phyloP scores from a whole-genome alignment of 2,113 vertebrate genomes.

The Nettapus auritus region DNA sequence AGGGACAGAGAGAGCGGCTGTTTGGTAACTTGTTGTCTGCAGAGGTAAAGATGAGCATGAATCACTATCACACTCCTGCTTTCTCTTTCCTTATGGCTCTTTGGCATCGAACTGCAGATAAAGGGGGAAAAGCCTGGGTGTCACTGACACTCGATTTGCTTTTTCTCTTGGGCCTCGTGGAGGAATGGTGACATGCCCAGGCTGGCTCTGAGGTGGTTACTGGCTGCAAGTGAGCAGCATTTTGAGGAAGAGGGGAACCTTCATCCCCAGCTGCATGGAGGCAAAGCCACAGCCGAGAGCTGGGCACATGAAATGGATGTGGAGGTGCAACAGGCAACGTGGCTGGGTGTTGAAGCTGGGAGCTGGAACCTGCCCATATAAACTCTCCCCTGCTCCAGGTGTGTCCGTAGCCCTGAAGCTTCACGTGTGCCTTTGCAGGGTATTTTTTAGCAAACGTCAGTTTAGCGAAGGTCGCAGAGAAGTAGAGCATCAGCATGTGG shows the following conservation, averaged over 20 bases:
- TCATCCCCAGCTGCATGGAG: neutral
- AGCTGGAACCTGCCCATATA: neutral
- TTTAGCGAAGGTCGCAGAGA: slow-evolving; percentile 27
- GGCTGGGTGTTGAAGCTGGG: neutral
- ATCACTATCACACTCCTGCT: neutral
- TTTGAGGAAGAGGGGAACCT: neutral
- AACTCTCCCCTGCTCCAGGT: neutral
- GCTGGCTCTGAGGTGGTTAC: neutral
- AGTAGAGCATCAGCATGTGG: slow-evolving; percentile 54
- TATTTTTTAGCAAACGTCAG: slow-evolving; percentile 63
- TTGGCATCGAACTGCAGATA: neutral
- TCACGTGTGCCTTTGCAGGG: neutral
- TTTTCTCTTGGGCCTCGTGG: neutral
- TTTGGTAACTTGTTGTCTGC: neutral
- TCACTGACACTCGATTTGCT: neutral
- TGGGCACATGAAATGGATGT: neutral
- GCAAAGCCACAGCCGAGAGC: rapidly evolving
- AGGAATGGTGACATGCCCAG: neutral
- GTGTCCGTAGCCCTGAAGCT: slow-evolving; percentile 1
- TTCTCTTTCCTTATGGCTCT: neutral
- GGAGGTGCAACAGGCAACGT: neutral
- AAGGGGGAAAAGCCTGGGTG: neutral
- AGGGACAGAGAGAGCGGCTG: neutral
- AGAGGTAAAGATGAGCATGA: slow-evolving; percentile 5
- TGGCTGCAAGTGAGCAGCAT: neutral